These are phyloP conservation scores for Steatornis caripensis DNA, from an alignment of 2,113 vertebrate genomes.

Conservation along the genomic window DNA sequence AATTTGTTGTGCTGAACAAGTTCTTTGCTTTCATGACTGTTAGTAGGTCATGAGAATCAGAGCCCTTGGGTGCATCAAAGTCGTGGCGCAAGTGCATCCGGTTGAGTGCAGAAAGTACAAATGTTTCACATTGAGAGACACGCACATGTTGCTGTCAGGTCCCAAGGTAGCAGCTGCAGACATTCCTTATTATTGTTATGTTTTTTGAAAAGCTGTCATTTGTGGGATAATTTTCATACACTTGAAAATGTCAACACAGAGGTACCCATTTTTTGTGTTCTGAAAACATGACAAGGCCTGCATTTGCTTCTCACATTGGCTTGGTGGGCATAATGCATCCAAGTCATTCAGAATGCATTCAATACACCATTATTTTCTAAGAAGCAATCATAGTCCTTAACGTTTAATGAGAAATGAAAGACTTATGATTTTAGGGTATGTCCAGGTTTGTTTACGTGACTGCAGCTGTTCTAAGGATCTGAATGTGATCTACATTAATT, in stretches of 20 bases:
- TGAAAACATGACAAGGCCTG: not conserved
- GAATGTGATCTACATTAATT: not conserved
- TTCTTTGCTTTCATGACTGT: constrained; percentile 4
- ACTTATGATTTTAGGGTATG: not conserved
- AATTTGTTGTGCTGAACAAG: not conserved
- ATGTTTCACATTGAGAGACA: not conserved
- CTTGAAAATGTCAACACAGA: not conserved
- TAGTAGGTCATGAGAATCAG: not conserved
- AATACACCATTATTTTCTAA: not conserved
- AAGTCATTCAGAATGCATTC: not conserved
- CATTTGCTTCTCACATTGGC: not conserved
- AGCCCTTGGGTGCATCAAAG: not conserved
- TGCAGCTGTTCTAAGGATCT: not conserved
- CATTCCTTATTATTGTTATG: not conserved
- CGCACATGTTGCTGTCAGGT: not conserved
- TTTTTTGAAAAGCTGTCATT: not conserved
- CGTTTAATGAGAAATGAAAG: not conserved
- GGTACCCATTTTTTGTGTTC: not conserved
- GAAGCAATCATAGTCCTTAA: not conserved
- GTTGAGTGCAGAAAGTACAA: not conserved
- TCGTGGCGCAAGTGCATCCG: not conserved
- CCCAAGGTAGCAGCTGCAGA: not conserved
- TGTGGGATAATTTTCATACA: not conserved
- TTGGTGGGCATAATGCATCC: not conserved
- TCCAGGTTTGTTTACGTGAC: not conserved